phyloP scores from a whole-genome alignment of 1,140 invertebrate species.

The Aphelinus certus region DNA sequence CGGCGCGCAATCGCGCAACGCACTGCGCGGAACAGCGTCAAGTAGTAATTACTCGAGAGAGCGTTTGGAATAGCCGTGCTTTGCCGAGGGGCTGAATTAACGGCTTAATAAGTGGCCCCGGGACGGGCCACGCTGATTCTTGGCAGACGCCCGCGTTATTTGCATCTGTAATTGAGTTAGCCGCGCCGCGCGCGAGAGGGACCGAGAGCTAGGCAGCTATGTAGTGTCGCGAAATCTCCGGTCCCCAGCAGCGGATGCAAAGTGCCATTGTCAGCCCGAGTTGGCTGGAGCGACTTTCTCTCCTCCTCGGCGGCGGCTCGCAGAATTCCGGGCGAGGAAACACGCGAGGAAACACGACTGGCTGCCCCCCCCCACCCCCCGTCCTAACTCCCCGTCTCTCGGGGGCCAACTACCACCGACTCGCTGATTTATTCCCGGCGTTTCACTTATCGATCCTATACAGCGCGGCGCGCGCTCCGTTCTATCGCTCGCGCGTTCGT shows the following conservation, averaged over 20 bases:
- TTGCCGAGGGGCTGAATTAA: slow-evolving; percentile 46
- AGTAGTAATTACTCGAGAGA: slow-evolving; percentile 25
- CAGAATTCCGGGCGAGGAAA: too few relatives aligned
- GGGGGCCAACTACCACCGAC: slow-evolving; percentile 29
- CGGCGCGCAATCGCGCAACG: not conserved
- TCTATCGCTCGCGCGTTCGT: not conserved
- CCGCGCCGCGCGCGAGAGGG: slow-evolving; percentile 15
- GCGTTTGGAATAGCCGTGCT: not conserved
- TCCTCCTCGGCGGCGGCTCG: not conserved
- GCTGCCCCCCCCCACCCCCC: slow-evolving; percentile 42
- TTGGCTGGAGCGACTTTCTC: slow-evolving; percentile 33
- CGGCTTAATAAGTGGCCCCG: slow-evolving; percentile 51
- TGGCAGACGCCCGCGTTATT: slow-evolving; percentile 53
- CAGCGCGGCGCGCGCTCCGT: too few relatives aligned
- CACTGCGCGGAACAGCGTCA: slow-evolving; percentile 11
- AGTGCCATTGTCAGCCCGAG: slow-evolving; percentile 54
- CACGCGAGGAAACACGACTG: too few relatives aligned
- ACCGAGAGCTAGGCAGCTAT: too few relatives aligned
- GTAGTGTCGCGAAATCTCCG: slow-evolving; percentile 36
- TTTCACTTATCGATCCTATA: slow-evolving; percentile 17
- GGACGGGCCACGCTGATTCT: slow-evolving; percentile 48
- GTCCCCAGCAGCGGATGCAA: slow-evolving; percentile 47
- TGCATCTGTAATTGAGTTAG: slow-evolving; percentile 60
- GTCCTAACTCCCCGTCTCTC: not conserved
- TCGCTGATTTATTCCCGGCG: slow-evolving; percentile 28